These are phyloP conservation scores for Hesperophylax magnus DNA, from an alignment of 1,140 invertebrate genomes.

Conservation along the genomic window DNA sequence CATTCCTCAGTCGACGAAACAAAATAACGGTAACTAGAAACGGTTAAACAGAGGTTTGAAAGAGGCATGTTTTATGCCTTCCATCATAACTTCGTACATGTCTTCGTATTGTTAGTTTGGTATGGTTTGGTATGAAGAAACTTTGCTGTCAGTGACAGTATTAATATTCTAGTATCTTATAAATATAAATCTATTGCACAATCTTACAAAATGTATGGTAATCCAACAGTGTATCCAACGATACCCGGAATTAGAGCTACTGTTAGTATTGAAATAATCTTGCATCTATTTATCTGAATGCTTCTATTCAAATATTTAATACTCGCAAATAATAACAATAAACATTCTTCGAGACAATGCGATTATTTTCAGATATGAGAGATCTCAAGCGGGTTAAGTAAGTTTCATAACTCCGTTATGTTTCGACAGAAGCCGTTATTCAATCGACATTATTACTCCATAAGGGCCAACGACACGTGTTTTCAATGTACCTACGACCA, in stretches of 20 bases:
- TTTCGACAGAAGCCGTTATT: conserved; percentile 28
- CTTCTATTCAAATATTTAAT: no score
- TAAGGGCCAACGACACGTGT: not conserved
- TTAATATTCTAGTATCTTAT: not conserved
- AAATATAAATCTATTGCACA: not conserved
- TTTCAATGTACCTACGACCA: no score
- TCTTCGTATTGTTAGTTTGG: no score
- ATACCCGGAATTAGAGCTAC: no score
- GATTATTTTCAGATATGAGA: no score
- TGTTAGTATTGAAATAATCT: no score
- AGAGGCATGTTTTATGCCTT: not conserved
- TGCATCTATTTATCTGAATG: no score
- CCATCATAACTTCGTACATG: not conserved
- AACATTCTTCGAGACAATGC: no score
- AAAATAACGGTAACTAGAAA: conserved; percentile 6
- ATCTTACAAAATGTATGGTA: no score
- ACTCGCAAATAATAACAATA: no score
- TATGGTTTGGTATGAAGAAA: no score
- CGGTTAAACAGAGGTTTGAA: not conserved
- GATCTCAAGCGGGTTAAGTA: not conserved
- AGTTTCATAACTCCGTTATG: conserved; percentile 28
- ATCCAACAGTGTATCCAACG: no score
- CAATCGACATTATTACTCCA: not conserved
- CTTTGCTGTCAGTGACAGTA: not conserved
- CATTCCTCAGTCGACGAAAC: not conserved